Evolutionary conservation across 2,888 invertebrate species (phyloP).

Genomic region (Alloplasta piceator): DNA sequence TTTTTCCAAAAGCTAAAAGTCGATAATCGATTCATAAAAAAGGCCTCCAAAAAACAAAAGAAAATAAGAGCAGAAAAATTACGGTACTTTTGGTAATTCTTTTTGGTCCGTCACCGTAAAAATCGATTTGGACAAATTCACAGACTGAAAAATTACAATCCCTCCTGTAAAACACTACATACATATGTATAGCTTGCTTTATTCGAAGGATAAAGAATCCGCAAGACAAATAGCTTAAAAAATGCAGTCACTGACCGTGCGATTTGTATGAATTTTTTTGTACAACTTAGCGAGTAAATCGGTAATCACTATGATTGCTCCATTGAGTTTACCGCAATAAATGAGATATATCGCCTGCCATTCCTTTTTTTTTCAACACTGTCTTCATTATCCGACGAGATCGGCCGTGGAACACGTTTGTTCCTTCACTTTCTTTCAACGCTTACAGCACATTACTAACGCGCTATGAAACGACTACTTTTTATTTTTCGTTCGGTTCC

Average conservation of each 20-base stretch:
- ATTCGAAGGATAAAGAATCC: too few species aligned
- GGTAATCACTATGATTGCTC: constrained; percentile 39
- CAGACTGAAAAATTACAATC: too few species aligned
- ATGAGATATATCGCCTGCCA: constrained; percentile 52
- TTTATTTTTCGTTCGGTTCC: constrained; percentile 29
- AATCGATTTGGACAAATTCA: too few species aligned
- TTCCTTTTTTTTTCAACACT: constrained; percentile 37
- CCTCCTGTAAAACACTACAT: too few species aligned
- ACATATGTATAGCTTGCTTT: too few species aligned
- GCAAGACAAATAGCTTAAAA: neutral
- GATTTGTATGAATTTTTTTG: constrained; percentile 18
- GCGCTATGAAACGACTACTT: constrained; percentile 32
- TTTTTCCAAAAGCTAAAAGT: too few species aligned
- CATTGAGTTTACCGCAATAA: constrained; percentile 18
- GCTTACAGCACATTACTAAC: constrained; percentile 18
- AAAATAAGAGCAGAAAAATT: too few species aligned
- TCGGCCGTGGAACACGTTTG: constrained; percentile 32
- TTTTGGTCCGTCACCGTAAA: too few species aligned
- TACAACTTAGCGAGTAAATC: constrained; percentile 40
- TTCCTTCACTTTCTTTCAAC: constrained; percentile 33
- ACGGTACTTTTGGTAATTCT: too few species aligned
- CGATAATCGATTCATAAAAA: too few species aligned
- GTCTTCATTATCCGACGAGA: constrained; percentile 36
- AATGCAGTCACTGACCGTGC: neutral
- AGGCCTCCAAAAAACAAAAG: too few species aligned